A percentile compares a stretch with the other conserved stretches of the same genome.
phyloP scores from a whole-genome alignment of 2,888 invertebrate genomes.

The Aspidiotus rigidus region DNA sequence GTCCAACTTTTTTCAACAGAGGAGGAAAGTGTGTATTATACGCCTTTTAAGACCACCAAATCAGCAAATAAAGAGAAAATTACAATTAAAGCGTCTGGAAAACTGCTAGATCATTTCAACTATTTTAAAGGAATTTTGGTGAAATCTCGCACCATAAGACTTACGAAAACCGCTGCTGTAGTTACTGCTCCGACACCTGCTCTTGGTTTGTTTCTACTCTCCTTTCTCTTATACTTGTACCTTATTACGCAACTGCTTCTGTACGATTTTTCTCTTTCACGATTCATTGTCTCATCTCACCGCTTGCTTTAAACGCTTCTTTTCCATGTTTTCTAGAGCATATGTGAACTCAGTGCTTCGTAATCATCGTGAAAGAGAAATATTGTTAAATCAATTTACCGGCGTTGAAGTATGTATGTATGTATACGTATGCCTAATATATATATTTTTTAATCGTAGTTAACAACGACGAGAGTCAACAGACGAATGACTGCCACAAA shows the following conservation, averaged over 20 bases:
- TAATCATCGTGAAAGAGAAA: not conserved
- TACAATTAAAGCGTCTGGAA: no score
- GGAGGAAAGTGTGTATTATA: no score
- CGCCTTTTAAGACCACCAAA: no score
- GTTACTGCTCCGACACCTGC: not conserved
- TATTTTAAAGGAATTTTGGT: no score
- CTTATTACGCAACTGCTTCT: not conserved
- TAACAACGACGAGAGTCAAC: not conserved
- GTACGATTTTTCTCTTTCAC: not conserved
- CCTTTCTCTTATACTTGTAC: not conserved
- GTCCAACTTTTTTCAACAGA: no score
- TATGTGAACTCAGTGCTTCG: not conserved
- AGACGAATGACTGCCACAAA: not conserved
- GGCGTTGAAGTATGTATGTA: no score
- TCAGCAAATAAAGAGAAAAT: no score
- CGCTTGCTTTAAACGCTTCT: not conserved
- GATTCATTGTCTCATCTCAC: not conserved
- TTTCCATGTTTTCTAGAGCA: not conserved
- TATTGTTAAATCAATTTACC: not conserved
- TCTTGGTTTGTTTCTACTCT: not conserved
- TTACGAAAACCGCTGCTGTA: not conserved
- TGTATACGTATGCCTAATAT: not conserved
- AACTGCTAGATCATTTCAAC: no score
- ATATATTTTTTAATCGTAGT: not conserved
- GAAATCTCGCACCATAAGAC: no score